phyloP scores from a whole-genome alignment of 2,888 invertebrate species.

The Aricia artaxerxes region DNA sequence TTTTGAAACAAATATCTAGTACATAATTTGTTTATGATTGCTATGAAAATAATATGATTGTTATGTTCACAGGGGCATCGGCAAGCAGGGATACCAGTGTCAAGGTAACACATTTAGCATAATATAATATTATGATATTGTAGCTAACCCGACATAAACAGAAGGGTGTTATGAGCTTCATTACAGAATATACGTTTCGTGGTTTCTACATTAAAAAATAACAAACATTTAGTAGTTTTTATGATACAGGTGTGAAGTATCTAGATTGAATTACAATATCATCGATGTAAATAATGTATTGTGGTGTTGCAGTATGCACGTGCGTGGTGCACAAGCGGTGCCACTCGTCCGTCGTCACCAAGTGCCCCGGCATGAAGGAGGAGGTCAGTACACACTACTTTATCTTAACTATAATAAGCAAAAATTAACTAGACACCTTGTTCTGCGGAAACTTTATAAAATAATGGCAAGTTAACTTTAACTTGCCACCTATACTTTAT shows the following conservation, averaged over 20 bases:
- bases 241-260: too few species aligned
- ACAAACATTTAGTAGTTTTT: too few species aligned
- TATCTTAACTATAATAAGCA: too few species aligned
- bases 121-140: background rate
- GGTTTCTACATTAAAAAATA: too few species aligned
- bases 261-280: too few species aligned
- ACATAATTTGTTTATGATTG: background rate
- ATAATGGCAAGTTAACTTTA: too few species aligned
- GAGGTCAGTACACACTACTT: constrained; percentile 77
- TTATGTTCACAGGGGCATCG: constrained; percentile 88
- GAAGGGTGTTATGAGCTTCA: too few species aligned
- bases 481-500: too few species aligned
- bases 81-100: constrained; percentile 98
- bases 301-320: constrained; percentile 91
- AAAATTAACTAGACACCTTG: too few species aligned
- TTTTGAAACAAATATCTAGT: background rate
- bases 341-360: constrained; percentile 97
- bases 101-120: constrained; percentile 85
- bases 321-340: constrained; percentile 99
- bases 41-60: background rate
- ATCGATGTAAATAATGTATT: background rate
- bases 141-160: background rate
- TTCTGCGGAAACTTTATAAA: too few species aligned
- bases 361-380: constrained; percentile 98
- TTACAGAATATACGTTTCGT: too few species aligned